Base-by-base conservation (phyloP, 1,140 invertebrate species). In the Coptotermes formosanus region DNA sequence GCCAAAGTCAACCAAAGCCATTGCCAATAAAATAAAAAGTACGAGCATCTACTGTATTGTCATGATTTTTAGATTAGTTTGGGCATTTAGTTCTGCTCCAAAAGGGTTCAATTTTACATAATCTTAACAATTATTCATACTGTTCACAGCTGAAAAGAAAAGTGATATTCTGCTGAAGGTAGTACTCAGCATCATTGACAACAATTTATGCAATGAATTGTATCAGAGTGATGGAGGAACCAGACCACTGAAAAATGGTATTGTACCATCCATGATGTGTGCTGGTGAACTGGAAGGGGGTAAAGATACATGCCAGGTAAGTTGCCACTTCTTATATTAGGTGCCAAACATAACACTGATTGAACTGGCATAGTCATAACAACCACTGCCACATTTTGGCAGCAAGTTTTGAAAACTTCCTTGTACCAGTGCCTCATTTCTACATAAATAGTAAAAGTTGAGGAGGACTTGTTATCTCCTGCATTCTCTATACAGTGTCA, bases 231-330 rank as follows among this genome's bases (percentile, higher is more conserved):
- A 92, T 89, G 88, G 89, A 86, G 89, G 91, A 89, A 90, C 91
- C 91, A 55, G 90, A 87, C 87, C 88, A 87, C 88, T 92, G 89
- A 86, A 85, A 3, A 82, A 87, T 23, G 93, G 93, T 0, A 91
- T 94, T 30, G 69, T 91, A 23, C 87, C 90, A 2, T 89, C 90
- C 0, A 92, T 91, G 86, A 89, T 96, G n/a, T 96, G 95, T 89
- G 95, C 95, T 23, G 95, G 95, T 30, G 91, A 91, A 87, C 90
- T 90, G 43, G 92, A 92, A 85, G 92, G 93, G 0, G 94, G 94
- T 6, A 94, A 93, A 87, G 95, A 96, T 88, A 95, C 95, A 1
- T 96, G 95, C 88, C 94, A 95, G 92, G 95, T 95, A 90, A 88
- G 85, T 88, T 82, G 32, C 44, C 25, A 38, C 38, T 82, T 9